Conservation (phyloP, 2,888 invertebrate species). For the Pandemis cinnamomeana region DNA sequence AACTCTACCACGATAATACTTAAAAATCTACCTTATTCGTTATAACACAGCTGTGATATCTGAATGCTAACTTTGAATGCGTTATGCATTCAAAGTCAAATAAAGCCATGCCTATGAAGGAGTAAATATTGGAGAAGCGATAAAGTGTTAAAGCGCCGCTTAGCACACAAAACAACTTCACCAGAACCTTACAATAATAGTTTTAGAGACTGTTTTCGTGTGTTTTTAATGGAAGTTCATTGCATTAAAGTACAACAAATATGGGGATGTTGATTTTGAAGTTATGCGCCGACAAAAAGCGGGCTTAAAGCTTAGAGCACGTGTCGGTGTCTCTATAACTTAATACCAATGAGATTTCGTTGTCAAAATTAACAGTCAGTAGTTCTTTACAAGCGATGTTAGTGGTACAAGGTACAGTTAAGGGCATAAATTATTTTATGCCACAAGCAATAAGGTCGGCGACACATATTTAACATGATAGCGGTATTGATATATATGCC, state of each 20-base stretch:
- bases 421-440: too few relatives aligned
- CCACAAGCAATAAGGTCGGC: too few relatives aligned
- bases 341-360: slow-evolving; percentile 25
- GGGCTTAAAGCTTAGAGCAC: slow-evolving; percentile 30
- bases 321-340: slow-evolving; percentile 36
- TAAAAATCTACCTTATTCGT: neutral
- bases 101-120: slow-evolving; percentile 44
- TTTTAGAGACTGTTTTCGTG: neutral
- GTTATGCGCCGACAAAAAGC: slow-evolving; percentile 41
- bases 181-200: neutral
- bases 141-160: slow-evolving; percentile 65
- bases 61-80: neutral
- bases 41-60: neutral
- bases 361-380: slow-evolving; percentile 16
- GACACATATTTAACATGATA: too few relatives aligned
- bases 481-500: too few relatives aligned
- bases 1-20: neutral
- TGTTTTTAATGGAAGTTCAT: slow-evolving; percentile 24
- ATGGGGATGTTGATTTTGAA: slow-evolving; percentile 34
- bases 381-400: neutral
- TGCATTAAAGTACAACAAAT: slow-evolving; percentile 39
- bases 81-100: slow-evolving; percentile 6
- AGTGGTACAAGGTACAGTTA: too few relatives aligned
- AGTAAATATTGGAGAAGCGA: slow-evolving; percentile 67
- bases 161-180: slow-evolving; percentile 12